phyloP scores from a whole-genome alignment of 2,888 invertebrate genomes.

The Beris morrisii region DNA sequence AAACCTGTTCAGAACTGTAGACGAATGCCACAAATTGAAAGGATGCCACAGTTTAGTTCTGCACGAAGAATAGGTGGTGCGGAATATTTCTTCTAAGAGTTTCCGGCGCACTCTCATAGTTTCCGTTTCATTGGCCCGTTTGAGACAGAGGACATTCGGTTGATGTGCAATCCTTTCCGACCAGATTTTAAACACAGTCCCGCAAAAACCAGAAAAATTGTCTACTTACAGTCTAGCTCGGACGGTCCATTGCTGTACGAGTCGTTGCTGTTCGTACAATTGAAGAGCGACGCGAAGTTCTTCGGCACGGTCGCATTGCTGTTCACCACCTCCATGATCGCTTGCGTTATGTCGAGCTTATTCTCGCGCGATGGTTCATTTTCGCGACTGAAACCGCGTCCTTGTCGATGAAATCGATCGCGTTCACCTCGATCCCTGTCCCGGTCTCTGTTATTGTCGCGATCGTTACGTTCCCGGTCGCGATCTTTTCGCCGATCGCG shows the following conservation, averaged over 20 bases:
- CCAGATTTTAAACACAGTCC: too few relatives aligned
- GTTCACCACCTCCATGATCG: constrained; percentile 54
- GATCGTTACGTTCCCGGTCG: constrained; percentile 59
- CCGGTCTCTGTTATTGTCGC: constrained; percentile 58
- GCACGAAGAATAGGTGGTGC: too few relatives aligned
- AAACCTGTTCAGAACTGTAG: too few relatives aligned
- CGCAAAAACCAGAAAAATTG: too few relatives aligned
- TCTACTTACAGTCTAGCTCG: constrained; percentile 44
- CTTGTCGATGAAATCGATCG: constrained; percentile 49
- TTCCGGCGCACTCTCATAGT: too few relatives aligned
- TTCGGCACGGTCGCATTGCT: constrained; percentile 49
- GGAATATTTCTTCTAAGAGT: too few relatives aligned
- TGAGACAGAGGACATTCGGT: too few relatives aligned
- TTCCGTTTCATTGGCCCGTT: too few relatives aligned
- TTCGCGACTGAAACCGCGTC: constrained; percentile 38
- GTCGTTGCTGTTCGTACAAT: constrained; percentile 54
- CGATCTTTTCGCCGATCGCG: constrained; percentile 58
- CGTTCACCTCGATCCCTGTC: constrained; percentile 52
- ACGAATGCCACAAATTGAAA: too few relatives aligned
- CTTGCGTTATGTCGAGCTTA: constrained; percentile 52
- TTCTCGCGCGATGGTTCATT: constrained; percentile 39
- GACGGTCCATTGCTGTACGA: constrained; percentile 50
- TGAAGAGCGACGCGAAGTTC: constrained; percentile 52
- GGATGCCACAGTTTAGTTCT: too few relatives aligned
- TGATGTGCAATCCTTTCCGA: too few relatives aligned